A percentile compares a stretch with the other conserved stretches of the same genome.
Evolutionary conservation across 2,113 vertebrate species (phyloP).

Genomic region (Laticauda colubrina): DNA sequence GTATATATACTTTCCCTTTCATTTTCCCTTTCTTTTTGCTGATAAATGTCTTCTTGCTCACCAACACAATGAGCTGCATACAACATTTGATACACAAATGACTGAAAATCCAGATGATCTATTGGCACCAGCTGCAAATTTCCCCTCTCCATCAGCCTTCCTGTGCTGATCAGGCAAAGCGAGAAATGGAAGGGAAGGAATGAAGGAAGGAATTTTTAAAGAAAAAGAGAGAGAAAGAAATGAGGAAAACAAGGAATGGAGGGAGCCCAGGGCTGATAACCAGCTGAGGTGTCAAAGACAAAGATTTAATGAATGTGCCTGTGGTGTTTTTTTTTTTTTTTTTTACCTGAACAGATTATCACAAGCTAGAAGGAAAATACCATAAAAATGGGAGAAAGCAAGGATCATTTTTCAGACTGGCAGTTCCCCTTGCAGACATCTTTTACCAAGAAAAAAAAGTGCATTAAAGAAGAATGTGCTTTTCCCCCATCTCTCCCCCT

Average conservation of each 20-base stretch:
- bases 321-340: conserved; percentile 18
- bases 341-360: conserved; percentile 72
- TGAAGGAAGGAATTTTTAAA: background rate
- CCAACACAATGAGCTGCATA: background rate
- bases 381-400: conserved; percentile 67
- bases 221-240: background rate
- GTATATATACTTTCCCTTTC: background rate
- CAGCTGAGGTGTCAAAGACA: conserved; percentile 72
- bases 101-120: background rate
- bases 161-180: conserved; percentile 57
- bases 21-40: background rate
- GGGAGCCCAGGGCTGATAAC: conserved; percentile 64
- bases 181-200: background rate
- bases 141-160: background rate
- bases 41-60: background rate
- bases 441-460: conserved; percentile 62
- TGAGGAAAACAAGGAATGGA: conserved; percentile 45
- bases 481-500: background rate
- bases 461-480: conserved; percentile 4
- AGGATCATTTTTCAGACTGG: conserved; percentile 73
- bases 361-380: conserved; percentile 64
- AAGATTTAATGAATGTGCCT: conserved; percentile 72
- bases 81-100: background rate
- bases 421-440: conserved; percentile 70
- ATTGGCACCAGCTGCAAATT: conserved; percentile 35